phyloP scores from a whole-genome alignment of 2,797 vertebrate species.

The Enteromius argenteus region DNA sequence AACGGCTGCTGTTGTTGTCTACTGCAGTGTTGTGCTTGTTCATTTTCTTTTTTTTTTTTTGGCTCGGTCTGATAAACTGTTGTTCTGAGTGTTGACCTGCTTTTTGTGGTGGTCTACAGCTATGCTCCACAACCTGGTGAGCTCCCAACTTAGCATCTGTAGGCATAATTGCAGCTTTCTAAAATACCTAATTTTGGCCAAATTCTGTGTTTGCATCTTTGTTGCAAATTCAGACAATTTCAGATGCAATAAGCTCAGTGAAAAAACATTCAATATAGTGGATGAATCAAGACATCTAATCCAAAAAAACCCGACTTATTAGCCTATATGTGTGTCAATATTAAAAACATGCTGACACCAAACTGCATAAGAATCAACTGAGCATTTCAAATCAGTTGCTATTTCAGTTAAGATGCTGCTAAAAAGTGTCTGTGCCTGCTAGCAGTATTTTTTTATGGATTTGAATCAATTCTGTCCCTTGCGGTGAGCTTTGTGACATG shows the following conservation, averaged over 20 bases:
- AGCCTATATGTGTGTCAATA: neutral
- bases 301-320: neutral
- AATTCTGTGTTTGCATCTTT: neutral
- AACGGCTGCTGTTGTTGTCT: neutral
- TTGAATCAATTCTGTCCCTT: neutral
- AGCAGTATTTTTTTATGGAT: constrained; percentile 11
- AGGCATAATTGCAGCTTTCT: neutral
- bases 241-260: neutral
- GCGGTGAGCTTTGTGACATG: neutral
- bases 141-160: neutral
- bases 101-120: neutral
- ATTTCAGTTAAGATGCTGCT: neutral
- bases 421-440: neutral
- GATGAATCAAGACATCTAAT: neutral
- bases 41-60: neutral
- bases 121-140: neutral
- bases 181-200: neutral
- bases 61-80: neutral
- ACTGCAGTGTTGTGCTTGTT: neutral
- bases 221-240: neutral
- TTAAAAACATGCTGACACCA: neutral
- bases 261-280: neutral
- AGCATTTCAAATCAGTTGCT: neutral
- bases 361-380: neutral
- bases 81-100: neutral